Evolutionary conservation across 2,888 invertebrate species (phyloP).

Genomic region (Athalia cordata): DNA sequence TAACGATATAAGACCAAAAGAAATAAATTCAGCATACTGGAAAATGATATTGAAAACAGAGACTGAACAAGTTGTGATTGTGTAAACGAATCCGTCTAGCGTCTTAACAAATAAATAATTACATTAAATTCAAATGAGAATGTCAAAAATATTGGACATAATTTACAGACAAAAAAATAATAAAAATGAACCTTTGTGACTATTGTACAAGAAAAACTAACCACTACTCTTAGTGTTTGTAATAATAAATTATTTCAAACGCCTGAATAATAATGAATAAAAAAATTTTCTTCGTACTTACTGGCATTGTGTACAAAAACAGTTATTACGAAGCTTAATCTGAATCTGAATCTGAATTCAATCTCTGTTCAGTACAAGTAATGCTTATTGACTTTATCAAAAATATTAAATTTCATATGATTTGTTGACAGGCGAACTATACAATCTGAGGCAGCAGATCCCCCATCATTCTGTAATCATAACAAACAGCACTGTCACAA

Average conservation of each 20-base stretch:
- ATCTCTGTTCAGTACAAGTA: not conserved
- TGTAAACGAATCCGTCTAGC: not conserved
- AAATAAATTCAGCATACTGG: not conserved
- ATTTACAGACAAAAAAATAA: no score
- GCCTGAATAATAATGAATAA: not conserved
- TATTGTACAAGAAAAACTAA: no score
- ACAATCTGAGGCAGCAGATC: slow-evolving; percentile 52
- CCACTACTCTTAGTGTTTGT: no score
- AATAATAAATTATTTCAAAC: not conserved
- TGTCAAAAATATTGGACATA: no score
- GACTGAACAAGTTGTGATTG: not conserved
- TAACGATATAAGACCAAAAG: slow-evolving; percentile 1
- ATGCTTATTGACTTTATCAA: not conserved
- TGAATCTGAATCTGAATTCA: slow-evolving; percentile 1
- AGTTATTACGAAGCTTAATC: slow-evolving; percentile 5
- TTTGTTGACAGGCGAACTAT: slow-evolving; percentile 53
- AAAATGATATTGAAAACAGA: not conserved
- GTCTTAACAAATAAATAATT: no score
- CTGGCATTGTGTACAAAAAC: slow-evolving; percentile 1
- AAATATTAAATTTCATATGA: not conserved
- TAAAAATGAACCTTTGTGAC: no score
- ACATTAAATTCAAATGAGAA: no score
- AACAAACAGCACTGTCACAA: slow-evolving; percentile 49
- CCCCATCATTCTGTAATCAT: slow-evolving; percentile 58
- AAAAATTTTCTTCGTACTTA: not conserved